A percentile compares a stretch with the other conserved stretches of the same genome.
Evolutionary conservation across 2,888 invertebrate species (phyloP).

Genomic region (Ochropacha duplaris): DNA sequence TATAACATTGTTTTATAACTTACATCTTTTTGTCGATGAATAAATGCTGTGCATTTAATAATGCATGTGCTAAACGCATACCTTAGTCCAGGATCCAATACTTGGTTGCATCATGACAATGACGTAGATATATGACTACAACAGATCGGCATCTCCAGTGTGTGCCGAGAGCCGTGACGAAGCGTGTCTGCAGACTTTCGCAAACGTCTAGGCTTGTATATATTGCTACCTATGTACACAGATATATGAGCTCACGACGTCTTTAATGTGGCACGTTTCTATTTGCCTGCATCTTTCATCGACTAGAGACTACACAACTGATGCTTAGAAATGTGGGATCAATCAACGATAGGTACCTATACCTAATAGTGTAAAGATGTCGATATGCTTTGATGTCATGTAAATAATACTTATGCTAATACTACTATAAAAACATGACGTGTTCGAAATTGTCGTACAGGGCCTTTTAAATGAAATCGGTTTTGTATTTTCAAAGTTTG

Average conservation of each 20-base stretch:
- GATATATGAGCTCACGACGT: conserved; percentile 26
- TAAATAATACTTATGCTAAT: no score
- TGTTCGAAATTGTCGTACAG: no score
- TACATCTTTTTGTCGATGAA: no score
- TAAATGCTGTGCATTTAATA: not conserved
- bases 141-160: conserved; percentile 61
- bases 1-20: no score
- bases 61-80: conserved; percentile 12
- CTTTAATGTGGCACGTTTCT: conserved; percentile 29
- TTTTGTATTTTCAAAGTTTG: no score
- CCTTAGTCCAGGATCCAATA: conserved; percentile 21
- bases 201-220: conserved; percentile 52
- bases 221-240: conserved; percentile 16
- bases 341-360: no score
- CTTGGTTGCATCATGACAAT: conserved; percentile 56
- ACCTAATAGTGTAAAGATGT: not conserved
- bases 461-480: no score
- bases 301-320: conserved; percentile 1
- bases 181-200: conserved; percentile 66
- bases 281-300: conserved; percentile 16
- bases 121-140: conserved; percentile 64
- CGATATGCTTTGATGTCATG: no score
- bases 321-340: not conserved
- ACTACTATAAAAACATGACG: no score
- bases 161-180: conserved; percentile 61